A percentile compares a stretch with the other conserved stretches of the same genome.
These are phyloP conservation scores for Carettochelys insculpta DNA, from an alignment of 2,113 vertebrate species.

Conservation along the genomic window DNA sequence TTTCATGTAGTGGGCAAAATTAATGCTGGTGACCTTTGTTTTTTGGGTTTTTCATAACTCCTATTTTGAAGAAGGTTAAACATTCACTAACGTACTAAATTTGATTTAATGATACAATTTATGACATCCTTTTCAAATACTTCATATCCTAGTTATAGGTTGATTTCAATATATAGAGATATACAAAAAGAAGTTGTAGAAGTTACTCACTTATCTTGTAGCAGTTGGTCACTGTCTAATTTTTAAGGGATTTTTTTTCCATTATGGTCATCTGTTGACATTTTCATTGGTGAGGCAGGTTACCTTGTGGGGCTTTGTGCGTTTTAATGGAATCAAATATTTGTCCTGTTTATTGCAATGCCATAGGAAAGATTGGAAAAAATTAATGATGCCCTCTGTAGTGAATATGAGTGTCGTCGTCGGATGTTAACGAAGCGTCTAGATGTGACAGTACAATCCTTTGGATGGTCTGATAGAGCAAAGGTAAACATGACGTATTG, in stretches of 20 bases:
- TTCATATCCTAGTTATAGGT: background rate
- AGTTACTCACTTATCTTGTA: background rate
- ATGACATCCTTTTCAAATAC: background rate
- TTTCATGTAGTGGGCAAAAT: conserved; percentile 19
- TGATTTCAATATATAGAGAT: background rate
- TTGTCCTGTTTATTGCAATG: background rate
- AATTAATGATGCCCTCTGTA: conserved; percentile 85
- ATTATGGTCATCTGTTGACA: rapidly evolving
- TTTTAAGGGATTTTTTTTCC: background rate
- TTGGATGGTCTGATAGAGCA: conserved; percentile 96
- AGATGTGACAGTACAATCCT: conserved; percentile 96
- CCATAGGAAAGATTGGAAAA: conserved; percentile 84
- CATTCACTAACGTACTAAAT: too few species aligned
- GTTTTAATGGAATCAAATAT: background rate
- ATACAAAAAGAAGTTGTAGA: background rate
- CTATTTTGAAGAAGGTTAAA: too few species aligned
- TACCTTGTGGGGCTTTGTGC: background rate
- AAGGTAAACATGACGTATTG: conserved; percentile 78
- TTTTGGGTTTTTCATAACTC: background rate
- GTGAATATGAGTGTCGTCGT: conserved; percentile 92
- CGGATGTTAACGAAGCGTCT: conserved; percentile 95
- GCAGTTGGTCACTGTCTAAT: background rate
- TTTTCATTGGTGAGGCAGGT: background rate
- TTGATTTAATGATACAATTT: background rate
- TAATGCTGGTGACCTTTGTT: background rate